Evolutionary conservation across 64 coral and sea anemone species (phyloP).

Genomic region (Montipora cactus): DNA sequence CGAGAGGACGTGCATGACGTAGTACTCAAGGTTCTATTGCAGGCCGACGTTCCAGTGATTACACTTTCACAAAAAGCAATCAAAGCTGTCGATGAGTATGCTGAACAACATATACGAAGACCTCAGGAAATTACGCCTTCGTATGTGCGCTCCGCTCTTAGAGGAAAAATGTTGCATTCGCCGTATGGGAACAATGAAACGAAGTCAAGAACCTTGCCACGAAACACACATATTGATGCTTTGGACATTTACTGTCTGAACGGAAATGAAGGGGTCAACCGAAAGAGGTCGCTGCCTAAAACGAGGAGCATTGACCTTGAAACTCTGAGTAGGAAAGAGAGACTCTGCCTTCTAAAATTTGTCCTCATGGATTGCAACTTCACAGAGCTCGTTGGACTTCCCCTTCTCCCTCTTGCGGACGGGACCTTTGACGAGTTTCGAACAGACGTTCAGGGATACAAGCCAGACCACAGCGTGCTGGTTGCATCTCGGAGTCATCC

Average conservation of each 20-base stretch:
- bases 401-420: slow-evolving; percentile 86
- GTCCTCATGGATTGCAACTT: slow-evolving; percentile 84
- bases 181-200: neutral
- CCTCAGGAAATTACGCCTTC: slow-evolving; percentile 82
- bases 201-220: neutral
- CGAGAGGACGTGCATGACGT: slow-evolving; percentile 61
- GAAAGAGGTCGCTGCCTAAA: neutral
- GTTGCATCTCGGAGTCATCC: slow-evolving; percentile 70
- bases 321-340: slow-evolving; percentile 57
- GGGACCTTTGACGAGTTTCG: slow-evolving; percentile 79
- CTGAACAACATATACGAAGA: slow-evolving; percentile 33
- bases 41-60: slow-evolving; percentile 75
- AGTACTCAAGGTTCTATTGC: slow-evolving; percentile 57
- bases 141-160: slow-evolving; percentile 74
- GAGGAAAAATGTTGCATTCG: neutral
- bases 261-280: neutral
- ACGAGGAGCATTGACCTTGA: neutral
- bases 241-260: slow-evolving; percentile 25
- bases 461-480: slow-evolving; percentile 61
- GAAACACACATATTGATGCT: neutral
- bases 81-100: slow-evolving; percentile 74
- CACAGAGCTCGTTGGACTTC: slow-evolving; percentile 78
- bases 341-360: slow-evolving; percentile 72
- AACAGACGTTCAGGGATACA: slow-evolving; percentile 39
- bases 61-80: slow-evolving; percentile 66